Conservation (phyloP, 2,888 invertebrate genomes). For the Lottia scabra region DNA sequence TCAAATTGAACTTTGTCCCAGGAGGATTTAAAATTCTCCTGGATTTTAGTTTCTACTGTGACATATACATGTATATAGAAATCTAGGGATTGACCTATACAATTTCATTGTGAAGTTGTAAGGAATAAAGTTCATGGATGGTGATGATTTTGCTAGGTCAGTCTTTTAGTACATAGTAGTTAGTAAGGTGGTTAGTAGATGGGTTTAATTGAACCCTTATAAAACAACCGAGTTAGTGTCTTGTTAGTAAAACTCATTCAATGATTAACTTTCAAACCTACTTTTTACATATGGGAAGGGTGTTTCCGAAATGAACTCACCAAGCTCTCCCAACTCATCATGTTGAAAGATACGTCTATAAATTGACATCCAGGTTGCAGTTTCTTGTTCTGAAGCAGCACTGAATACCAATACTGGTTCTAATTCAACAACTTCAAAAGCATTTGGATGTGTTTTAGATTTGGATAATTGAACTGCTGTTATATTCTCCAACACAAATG, state of each 20-base stretch:
- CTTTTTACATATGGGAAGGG: not conserved
- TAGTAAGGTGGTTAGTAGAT: not conserved
- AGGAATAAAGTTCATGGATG: no score
- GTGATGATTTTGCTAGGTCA: no score
- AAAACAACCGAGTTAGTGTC: not conserved
- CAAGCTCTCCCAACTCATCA: constrained; percentile 32
- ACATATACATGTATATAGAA: no score
- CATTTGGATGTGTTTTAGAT: constrained; percentile 50
- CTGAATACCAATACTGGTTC: constrained; percentile 50
- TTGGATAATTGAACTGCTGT: constrained; percentile 43
- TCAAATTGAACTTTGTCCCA: no score
- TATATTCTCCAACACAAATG: constrained; percentile 52
- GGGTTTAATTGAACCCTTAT: not conserved
- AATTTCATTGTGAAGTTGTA: no score
- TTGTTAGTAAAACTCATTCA: not conserved
- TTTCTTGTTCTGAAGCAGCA: constrained; percentile 42
- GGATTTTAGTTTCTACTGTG: no score
- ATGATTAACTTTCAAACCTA: not conserved
- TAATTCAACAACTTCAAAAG: constrained; percentile 52
- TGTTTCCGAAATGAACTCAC: constrained; percentile 9
- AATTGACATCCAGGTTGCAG: constrained; percentile 48
- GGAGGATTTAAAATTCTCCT: no score
- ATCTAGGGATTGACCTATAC: no score
- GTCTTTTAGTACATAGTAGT: no score
- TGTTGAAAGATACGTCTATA: constrained; percentile 53